Conservation (phyloP, 2,113 vertebrate species). For the Lota lota region DNA sequence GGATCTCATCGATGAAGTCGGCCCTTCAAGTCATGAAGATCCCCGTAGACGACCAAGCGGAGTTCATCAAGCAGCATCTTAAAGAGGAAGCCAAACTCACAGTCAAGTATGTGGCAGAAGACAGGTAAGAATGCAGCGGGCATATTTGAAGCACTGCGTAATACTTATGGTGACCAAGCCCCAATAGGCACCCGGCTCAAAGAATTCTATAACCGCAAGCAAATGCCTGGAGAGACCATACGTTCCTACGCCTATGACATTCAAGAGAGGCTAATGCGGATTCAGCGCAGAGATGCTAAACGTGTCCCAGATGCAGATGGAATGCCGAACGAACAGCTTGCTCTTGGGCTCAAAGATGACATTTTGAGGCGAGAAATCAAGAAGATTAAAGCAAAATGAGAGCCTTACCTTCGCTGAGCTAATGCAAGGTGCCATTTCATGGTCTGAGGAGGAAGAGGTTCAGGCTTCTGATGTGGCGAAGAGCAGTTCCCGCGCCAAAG, state of each 20-base stretch:
- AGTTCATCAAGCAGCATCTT: not conserved
- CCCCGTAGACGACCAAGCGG: not conserved
- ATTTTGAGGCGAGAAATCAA: constrained; percentile 9
- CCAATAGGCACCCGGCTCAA: not conserved
- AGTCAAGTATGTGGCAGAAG: not conserved
- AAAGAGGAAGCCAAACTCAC: not conserved
- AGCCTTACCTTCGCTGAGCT: constrained; percentile 10
- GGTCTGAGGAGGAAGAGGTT: constrained; percentile 19
- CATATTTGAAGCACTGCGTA: not conserved
- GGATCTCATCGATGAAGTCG: not conserved
- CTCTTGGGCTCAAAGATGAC: constrained; percentile 15
- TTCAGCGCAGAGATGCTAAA: not conserved
- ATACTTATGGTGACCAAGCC: not conserved
- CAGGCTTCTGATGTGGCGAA: not conserved
- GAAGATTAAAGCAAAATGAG: not conserved
- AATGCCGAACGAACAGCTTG: constrained; percentile 20
- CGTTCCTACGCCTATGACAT: not conserved
- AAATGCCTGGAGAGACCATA: not conserved
- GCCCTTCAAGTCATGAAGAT: not conserved
- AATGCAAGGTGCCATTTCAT: constrained; percentile 20
- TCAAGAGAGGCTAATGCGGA: too few species aligned
- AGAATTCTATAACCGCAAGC: not conserved
- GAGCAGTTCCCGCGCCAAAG: not conserved
- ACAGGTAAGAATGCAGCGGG: not conserved
- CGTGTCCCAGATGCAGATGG: constrained; percentile 4